Evolutionary conservation across 2,797 vertebrate species (phyloP), one percentile per base, ranked within the genome.

Genomic region (Tarsius wallacei): DNA sequence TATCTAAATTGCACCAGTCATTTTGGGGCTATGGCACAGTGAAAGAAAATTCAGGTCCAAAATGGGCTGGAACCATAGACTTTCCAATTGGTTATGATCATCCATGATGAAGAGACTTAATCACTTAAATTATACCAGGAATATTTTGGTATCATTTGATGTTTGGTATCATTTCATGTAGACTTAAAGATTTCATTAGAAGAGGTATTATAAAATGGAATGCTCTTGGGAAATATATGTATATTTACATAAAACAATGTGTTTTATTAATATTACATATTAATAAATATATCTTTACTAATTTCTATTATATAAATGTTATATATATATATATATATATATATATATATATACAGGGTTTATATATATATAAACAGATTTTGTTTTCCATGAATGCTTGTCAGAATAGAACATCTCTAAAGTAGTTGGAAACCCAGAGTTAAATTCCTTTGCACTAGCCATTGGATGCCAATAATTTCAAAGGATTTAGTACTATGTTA

Each of bases 141-240:
- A 61, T 61, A 4, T 49, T 81, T 92, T 90, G 74, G 49, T n/a
- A 33, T 90, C 21, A n/a, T n/a, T n/a, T n/a, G n/a, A n/a, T n/a
- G n/a, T n/a, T n/a, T n/a, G n/a, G n/a, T n/a, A n/a, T n/a, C n/a
- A 15, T 90, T 96, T 94, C 7, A 0, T 83, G 70, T 53, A 93
- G 16, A 63, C 59, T 82, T 73, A 84, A 90, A 66, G 3, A 9
- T 90, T 86, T 87, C 73, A 51, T 19, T 53, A 70, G 22, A 82
- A 78, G 55, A 64, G 74, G 13, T 0, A 10, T 71, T 77, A 26
- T 87, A 78, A 61, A 82, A 4, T 55, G 63, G 17, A 76, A 47
- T 57, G 28, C 31, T 84, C 71, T 92, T 87, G 57, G 19, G 14
- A 31, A 14, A 22, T 51, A 7, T 61, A 76, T 26, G 9, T 61